phyloP scores from a whole-genome alignment of 2,888 invertebrate genomes.

The Melanostoma scalare region DNA sequence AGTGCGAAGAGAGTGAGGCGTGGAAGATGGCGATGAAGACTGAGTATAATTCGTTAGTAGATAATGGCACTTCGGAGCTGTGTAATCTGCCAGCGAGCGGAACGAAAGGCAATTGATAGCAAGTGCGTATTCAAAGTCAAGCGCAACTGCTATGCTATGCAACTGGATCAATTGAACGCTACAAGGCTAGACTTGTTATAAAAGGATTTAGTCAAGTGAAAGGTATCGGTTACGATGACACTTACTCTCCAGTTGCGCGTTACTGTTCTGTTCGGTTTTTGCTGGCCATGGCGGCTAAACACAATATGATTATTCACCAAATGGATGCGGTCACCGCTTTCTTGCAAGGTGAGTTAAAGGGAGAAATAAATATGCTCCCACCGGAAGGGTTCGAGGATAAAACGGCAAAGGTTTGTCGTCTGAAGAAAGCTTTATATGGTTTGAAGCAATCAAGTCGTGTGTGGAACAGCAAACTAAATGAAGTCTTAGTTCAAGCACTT shows the following conservation, averaged over 20 bases:
- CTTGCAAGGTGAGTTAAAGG: constrained; percentile 22
- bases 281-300: constrained; percentile 36
- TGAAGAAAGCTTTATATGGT: constrained; percentile 20
- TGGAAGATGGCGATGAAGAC: too few species aligned
- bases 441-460: constrained; percentile 12
- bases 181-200: constrained; percentile 29
- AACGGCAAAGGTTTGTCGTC: constrained; percentile 5
- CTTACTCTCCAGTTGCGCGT: constrained; percentile 33
- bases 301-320: constrained; percentile 23
- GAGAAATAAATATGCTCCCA: constrained; percentile 29
- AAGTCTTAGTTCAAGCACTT: background rate
- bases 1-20: too few species aligned
- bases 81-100: background rate
- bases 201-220: constrained; percentile 25
- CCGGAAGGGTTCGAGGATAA: constrained; percentile 23
- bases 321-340: constrained; percentile 41
- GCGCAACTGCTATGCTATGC: too few species aligned
- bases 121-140: constrained; percentile 21
- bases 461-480: constrained; percentile 29
- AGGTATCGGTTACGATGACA: constrained; percentile 32
- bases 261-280: constrained; percentile 29
- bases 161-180: background rate
- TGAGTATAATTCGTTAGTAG: too few species aligned
- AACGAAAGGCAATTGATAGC: constrained; percentile 16
- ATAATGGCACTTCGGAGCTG: background rate